These are phyloP conservation scores for Copsychus sechellarum DNA, from an alignment of 2,113 vertebrate genomes.

Conservation along the genomic window DNA sequence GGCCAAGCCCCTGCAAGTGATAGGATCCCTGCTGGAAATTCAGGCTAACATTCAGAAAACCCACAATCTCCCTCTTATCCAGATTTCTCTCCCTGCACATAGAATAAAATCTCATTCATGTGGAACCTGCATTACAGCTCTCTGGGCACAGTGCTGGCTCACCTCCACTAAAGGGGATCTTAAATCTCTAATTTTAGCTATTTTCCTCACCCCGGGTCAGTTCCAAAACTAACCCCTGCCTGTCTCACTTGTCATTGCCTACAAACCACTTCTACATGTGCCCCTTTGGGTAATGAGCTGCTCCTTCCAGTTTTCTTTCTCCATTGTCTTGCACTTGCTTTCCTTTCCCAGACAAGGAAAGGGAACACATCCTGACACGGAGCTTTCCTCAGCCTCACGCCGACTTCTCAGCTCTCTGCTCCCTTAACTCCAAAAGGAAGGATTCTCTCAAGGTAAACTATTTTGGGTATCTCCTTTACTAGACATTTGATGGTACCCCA, in stretches of 20 bases:
- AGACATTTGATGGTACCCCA: not conserved
- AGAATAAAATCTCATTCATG: not conserved
- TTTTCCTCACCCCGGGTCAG: not conserved
- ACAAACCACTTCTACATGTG: not conserved
- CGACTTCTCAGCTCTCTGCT: rapidly evolving
- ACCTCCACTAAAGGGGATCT: not conserved
- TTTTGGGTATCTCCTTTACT: not conserved
- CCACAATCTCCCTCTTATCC: not conserved
- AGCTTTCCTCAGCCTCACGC: not conserved
- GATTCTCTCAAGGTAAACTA: not conserved
- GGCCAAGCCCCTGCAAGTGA: not conserved
- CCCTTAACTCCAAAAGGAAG: not conserved
- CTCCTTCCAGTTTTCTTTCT: not conserved
- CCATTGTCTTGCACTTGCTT: not conserved
- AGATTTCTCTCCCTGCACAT: not conserved
- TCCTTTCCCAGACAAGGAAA: not conserved
- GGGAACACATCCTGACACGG: not conserved
- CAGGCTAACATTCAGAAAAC: not conserved
- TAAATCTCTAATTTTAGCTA: not conserved
- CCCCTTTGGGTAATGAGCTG: not conserved
- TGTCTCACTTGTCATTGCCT: not conserved
- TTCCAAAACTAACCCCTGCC: not conserved
- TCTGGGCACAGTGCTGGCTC: not conserved
- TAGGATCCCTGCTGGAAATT: not conserved
- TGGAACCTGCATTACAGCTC: not conserved